Conservation (phyloP, 2,888 invertebrate species). For the Chromoteleia sp. region DNA sequence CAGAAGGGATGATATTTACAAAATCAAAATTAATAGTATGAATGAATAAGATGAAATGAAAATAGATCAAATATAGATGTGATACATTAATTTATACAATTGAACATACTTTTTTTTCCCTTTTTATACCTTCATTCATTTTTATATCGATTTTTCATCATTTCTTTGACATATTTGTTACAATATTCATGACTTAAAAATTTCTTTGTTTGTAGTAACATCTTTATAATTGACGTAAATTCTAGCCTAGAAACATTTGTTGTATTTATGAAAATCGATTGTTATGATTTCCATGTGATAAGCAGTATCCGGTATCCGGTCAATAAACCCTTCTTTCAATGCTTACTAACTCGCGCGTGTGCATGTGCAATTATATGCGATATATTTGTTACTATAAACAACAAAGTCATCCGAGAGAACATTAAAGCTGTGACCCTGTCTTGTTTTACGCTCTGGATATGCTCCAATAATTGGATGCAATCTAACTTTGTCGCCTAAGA, state of each 20-base stretch:
- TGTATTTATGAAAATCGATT: slow-evolving; percentile 27
- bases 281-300: slow-evolving; percentile 63
- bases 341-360: slow-evolving; percentile 41
- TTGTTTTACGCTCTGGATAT: slow-evolving; percentile 64
- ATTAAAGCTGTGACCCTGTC: slow-evolving; percentile 63
- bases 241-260: not conserved
- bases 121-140: no score
- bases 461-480: slow-evolving; percentile 38
- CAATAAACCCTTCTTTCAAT: slow-evolving; percentile 52
- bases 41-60: no score
- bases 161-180: no score
- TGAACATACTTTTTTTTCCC: no score
- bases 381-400: slow-evolving; percentile 66
- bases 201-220: not conserved
- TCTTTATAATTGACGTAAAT: not conserved
- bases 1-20: no score
- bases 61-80: no score
- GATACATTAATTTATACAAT: no score
- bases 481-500: slow-evolving; percentile 32
- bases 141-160: no score
- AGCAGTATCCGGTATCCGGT: slow-evolving; percentile 65
- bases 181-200: no score
- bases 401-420: slow-evolving; percentile 59
- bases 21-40: no score
- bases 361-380: slow-evolving; percentile 48